These are phyloP conservation scores for Drosophila pseudotakahashii DNA, from an alignment of 2,888 invertebrate genomes.

Conservation along the genomic window DNA sequence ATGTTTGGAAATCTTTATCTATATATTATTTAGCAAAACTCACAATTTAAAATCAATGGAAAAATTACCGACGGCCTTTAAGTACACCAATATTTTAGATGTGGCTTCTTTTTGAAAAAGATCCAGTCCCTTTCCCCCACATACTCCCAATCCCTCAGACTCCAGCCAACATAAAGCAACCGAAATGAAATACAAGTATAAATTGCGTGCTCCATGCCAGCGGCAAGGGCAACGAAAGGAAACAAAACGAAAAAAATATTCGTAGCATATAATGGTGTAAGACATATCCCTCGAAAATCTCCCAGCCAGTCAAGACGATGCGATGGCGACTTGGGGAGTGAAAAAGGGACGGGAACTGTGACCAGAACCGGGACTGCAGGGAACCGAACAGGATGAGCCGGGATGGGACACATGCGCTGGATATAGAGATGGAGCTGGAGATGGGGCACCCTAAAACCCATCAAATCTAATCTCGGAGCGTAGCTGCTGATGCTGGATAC, in stretches of 20 bases:
- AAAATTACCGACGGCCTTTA: not conserved
- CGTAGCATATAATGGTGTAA: conserved; percentile 59
- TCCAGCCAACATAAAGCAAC: conserved; percentile 11
- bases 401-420: conserved; percentile 57
- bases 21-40: no score
- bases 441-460: conserved; percentile 71
- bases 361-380: conserved; percentile 3
- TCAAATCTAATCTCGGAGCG: conserved; percentile 78
- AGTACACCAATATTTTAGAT: not conserved
- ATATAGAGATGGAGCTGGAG: conserved; percentile 32
- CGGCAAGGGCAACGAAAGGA: conserved; percentile 26
- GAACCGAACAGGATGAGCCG: conserved; percentile 25
- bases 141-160: not conserved
- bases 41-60: no score
- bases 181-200: conserved; percentile 30
- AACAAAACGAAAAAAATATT: conserved; percentile 4
- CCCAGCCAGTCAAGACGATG: conserved; percentile 37
- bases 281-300: conserved; percentile 57
- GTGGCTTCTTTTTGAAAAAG: not conserved
- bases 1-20: no score
- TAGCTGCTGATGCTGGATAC: conserved; percentile 51
- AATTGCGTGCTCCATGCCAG: conserved; percentile 41
- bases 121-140: not conserved
- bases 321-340: conserved; percentile 39
- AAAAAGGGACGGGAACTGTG: conserved; percentile 30